phyloP scores from a whole-genome alignment of 1,140 invertebrate species.

The Liolophura sinensis region DNA sequence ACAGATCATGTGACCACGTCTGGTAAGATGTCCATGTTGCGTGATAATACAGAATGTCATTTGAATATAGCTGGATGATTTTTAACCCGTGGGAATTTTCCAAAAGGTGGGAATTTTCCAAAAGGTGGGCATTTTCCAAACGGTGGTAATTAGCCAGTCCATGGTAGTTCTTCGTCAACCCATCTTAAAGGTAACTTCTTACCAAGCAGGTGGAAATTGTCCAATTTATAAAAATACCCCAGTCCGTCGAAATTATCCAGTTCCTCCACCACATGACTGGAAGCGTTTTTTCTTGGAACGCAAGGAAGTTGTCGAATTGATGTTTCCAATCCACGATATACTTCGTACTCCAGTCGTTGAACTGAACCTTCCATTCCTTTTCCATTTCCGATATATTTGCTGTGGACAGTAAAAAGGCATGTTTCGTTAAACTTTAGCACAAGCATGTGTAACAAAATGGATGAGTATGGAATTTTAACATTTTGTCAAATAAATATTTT shows the following conservation, averaged over 20 bases:
- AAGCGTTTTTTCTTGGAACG: slow-evolving; percentile 34
- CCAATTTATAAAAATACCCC: neutral
- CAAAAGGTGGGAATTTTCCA: too few species aligned
- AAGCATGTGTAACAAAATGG: neutral
- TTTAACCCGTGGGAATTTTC: too few species aligned
- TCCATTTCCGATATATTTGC: slow-evolving; percentile 58
- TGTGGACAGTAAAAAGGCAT: slow-evolving; percentile 28
- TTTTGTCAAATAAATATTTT: neutral
- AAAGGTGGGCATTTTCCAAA: too few species aligned
- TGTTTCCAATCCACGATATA: slow-evolving; percentile 62
- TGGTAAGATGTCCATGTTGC: too few species aligned
- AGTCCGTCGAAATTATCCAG: neutral
- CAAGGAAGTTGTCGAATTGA: slow-evolving; percentile 55
- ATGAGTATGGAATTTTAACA: neutral
- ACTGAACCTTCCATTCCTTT: slow-evolving; percentile 60
- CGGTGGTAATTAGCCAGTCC: too few species aligned
- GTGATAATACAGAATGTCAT: too few species aligned
- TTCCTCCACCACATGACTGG: slow-evolving; percentile 24
- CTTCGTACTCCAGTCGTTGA: slow-evolving; percentile 60
- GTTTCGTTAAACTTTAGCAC: neutral
- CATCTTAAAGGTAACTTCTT: too few species aligned
- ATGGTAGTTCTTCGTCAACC: too few species aligned
- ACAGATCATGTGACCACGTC: too few species aligned
- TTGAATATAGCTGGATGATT: too few species aligned
- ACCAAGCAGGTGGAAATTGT: neutral